Conservation (phyloP, 1,140 invertebrate species). For the Drosophila rufa region DNA sequence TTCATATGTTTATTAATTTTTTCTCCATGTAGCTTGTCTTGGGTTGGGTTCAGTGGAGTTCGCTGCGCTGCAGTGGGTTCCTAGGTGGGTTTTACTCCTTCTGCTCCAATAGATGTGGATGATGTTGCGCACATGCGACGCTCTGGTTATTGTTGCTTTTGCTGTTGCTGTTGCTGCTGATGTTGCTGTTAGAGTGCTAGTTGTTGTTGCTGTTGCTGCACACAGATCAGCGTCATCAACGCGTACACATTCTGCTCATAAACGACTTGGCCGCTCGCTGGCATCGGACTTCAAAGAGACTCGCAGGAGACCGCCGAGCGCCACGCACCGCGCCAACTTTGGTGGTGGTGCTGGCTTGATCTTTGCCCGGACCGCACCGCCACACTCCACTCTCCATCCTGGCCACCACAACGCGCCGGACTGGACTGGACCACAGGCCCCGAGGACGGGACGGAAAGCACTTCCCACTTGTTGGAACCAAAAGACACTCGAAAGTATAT, state of each 20-base stretch:
- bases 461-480: slow-evolving; percentile 76
- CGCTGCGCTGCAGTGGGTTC: slow-evolving; percentile 49
- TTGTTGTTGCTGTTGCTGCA: slow-evolving; percentile 50
- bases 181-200: background rate
- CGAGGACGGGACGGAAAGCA: slow-evolving; percentile 38
- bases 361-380: slow-evolving; percentile 53
- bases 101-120: slow-evolving; percentile 75
- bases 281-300: slow-evolving; percentile 72
- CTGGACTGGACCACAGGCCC: slow-evolving; percentile 1
- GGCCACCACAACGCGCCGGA: slow-evolving; percentile 20
- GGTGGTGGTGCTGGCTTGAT: slow-evolving; percentile 70
- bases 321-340: slow-evolving; percentile 73
- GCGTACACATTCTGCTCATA: slow-evolving; percentile 72
- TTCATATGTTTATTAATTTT: background rate
- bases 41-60: slow-evolving; percentile 54
- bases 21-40: background rate
- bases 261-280: slow-evolving; percentile 59
- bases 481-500: slow-evolving; percentile 22
- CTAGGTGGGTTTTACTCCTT: slow-evolving; percentile 69
- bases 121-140: slow-evolving; percentile 67
- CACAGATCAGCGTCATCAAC: slow-evolving; percentile 74
- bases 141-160: slow-evolving; percentile 38
- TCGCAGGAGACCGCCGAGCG: slow-evolving; percentile 60
- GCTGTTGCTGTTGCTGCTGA: background rate
- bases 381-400: slow-evolving; percentile 10